These are phyloP conservation scores for Platycnemis pennipes DNA, from an alignment of 2,888 invertebrate genomes.

Conservation along the genomic window DNA sequence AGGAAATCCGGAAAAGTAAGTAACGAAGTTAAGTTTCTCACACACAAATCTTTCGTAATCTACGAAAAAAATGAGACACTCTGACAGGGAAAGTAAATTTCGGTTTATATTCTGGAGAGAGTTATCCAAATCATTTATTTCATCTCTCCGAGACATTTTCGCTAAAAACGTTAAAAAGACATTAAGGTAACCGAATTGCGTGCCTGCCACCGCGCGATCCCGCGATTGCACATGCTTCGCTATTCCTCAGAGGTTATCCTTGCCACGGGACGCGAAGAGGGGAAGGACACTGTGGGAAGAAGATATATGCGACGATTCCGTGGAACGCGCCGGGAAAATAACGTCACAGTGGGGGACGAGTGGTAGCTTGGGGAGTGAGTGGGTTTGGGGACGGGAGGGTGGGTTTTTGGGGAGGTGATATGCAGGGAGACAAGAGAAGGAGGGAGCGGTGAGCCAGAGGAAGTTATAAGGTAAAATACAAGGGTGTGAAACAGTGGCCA, in stretches of 20 bases:
- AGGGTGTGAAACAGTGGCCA: constrained; percentile 43
- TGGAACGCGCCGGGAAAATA: background rate
- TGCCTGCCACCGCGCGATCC: background rate
- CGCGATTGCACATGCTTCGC: background rate
- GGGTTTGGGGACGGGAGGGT: background rate
- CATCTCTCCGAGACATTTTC: background rate
- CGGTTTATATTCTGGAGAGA: background rate
- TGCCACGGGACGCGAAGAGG: no score
- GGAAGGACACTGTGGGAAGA: no score
- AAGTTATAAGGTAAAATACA: background rate
- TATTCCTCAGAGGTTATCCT: no score
- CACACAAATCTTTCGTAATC: background rate
- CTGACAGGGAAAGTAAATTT: background rate
- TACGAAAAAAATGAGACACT: background rate
- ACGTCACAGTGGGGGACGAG: background rate
- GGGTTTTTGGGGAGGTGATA: background rate
- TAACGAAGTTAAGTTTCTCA: background rate
- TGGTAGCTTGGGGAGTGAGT: background rate
- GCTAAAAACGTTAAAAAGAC: constrained; percentile 11
- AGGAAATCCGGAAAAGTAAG: background rate
- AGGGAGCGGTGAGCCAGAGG: background rate
- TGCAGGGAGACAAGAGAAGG: background rate
- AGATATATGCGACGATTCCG: no score
- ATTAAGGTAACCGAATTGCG: background rate
- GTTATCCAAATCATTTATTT: background rate